These are phyloP conservation scores for Drosophila rhopaloa DNA, from an alignment of 1,140 invertebrate species.

Conservation along the genomic window DNA sequence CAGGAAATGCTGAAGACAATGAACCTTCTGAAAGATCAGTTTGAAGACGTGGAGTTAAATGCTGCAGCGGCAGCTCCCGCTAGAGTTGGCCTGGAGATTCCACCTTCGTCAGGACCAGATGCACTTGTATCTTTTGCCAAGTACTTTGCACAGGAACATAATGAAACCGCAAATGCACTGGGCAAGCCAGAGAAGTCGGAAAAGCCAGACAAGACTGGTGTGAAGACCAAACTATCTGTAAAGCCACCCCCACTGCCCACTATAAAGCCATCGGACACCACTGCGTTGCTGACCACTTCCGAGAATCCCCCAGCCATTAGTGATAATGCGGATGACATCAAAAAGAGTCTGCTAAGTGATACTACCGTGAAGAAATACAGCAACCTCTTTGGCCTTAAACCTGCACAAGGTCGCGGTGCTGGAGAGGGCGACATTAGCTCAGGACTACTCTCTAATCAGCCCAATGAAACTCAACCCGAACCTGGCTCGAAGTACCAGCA, in stretches of 20 bases:
- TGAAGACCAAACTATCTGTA: conserved; percentile 51
- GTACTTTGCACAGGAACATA: conserved; percentile 90
- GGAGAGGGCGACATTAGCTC: conserved; percentile 36
- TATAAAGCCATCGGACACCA: conserved; percentile 59
- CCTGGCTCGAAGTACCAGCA: conserved; percentile 46
- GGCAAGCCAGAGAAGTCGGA: conserved; percentile 44
- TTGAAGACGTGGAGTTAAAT: conserved; percentile 67
- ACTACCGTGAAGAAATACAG: conserved; percentile 87
- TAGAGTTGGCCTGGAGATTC: conserved; percentile 87
- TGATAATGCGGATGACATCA: conserved; percentile 78
- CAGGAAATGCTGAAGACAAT: conserved; percentile 85
- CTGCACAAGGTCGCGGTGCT: conserved; percentile 26
- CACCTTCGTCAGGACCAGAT: conserved; percentile 89
- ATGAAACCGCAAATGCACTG: conserved; percentile 84
- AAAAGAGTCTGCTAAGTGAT: conserved; percentile 86
- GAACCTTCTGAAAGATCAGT: conserved; percentile 75
- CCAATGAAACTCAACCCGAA: conserved; percentile 42
- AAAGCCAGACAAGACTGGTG: conserved; percentile 48
- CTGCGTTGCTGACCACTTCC: conserved; percentile 64
- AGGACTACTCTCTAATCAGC: conserved; percentile 34
- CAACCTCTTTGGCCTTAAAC: conserved; percentile 85
- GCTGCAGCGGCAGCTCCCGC: conserved; percentile 62
- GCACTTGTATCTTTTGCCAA: conserved; percentile 91
- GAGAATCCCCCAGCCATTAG: conserved; percentile 58
- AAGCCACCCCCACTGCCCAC: conserved; percentile 58